Percentiles rank a stretch among this genome's conserved stretches.
Conservation (phyloP, 2,888 invertebrate species). For the Cylloceria caligata region DNA sequence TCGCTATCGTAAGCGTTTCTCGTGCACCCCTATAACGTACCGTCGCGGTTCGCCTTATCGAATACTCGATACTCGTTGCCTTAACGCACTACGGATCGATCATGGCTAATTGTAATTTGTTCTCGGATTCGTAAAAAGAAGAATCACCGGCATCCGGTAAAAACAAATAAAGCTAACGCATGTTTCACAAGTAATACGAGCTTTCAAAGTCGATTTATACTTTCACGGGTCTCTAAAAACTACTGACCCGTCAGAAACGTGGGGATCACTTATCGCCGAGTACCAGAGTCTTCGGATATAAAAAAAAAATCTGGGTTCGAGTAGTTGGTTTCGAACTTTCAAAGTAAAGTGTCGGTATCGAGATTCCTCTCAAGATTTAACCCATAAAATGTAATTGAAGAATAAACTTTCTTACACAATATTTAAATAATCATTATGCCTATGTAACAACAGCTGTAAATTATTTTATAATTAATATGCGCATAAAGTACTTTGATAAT, state of each 20-base stretch:
- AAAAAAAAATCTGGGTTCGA: no score
- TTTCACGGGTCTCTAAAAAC: no score
- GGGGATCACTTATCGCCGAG: neutral
- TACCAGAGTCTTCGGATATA: no score
- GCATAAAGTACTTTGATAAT: neutral
- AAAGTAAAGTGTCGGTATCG: neutral
- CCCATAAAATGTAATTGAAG: neutral
- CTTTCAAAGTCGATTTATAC: no score
- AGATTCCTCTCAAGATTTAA: neutral
- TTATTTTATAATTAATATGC: neutral
- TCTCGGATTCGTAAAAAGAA: neutral
- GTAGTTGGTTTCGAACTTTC: no score
- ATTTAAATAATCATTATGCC: neutral
- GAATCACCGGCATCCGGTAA: neutral
- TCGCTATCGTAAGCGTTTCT: constrained; percentile 62
- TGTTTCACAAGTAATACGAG: no score
- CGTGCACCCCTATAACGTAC: constrained; percentile 12
- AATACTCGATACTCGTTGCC: constrained; percentile 28
- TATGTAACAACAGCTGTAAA: neutral
- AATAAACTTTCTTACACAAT: neutral
- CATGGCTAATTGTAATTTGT: constrained; percentile 41
- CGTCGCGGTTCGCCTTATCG: constrained; percentile 30
- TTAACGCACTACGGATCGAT: constrained; percentile 22
- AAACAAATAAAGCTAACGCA: neutral
- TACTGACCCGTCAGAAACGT: no score